These are phyloP conservation scores for Cydia fagiglandana DNA, from an alignment of 1,140 invertebrate species.

Conservation along the genomic window DNA sequence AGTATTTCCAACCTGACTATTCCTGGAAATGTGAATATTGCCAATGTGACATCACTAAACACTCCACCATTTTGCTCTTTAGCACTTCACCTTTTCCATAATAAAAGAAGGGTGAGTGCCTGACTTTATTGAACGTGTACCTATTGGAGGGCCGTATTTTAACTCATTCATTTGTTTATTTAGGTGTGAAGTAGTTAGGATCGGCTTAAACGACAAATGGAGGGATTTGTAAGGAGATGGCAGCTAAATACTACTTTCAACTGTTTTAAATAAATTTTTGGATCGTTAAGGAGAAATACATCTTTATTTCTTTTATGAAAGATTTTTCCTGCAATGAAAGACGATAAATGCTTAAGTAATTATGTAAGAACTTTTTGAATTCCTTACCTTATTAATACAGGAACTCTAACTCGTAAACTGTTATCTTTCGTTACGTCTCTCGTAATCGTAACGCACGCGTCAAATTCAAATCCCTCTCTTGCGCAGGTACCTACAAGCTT, in stretches of 20 bases:
- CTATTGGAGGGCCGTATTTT: constrained; percentile 7
- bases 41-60: neutral
- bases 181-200: neutral
- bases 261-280: too few species aligned
- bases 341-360: too few species aligned
- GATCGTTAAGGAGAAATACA: too few species aligned
- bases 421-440: too few species aligned
- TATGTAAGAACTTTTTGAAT: too few species aligned
- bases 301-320: too few species aligned
- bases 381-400: too few species aligned
- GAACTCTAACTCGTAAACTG: too few species aligned
- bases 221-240: neutral
- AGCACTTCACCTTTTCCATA: constrained; percentile 30
- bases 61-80: constrained; percentile 32
- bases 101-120: constrained; percentile 32
- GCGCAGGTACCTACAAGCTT: too few species aligned
- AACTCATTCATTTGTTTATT: constrained; percentile 26
- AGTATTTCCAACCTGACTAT: neutral
- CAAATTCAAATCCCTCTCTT: too few species aligned
- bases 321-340: too few species aligned
- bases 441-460: too few species aligned
- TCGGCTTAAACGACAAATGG: neutral
- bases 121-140: constrained; percentile 24
- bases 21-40: neutral
- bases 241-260: neutral